These are phyloP conservation scores for Belonocnema kinseyi DNA, from an alignment of 1,140 invertebrate species.

Conservation along the genomic window DNA sequence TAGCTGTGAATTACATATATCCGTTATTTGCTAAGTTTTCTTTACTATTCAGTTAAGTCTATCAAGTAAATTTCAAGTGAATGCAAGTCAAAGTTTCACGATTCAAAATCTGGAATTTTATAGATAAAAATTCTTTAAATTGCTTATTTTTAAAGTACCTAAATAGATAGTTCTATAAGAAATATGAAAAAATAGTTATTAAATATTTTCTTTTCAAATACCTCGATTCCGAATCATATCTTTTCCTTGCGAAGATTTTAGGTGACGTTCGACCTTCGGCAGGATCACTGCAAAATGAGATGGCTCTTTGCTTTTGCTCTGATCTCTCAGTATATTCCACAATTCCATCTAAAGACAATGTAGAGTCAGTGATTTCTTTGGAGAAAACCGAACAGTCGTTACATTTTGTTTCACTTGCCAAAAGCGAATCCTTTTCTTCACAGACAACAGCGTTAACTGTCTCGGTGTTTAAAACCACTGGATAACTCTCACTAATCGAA, in stretches of 20 bases:
- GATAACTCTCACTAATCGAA: neutral
- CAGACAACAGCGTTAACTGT: neutral
- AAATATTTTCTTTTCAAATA: constrained; percentile 31
- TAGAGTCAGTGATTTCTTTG: constrained; percentile 1
- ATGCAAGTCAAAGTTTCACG: too few species aligned
- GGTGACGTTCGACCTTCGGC: constrained; percentile 33
- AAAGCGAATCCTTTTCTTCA: constrained; percentile 2
- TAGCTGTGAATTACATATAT: too few species aligned
- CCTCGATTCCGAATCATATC: constrained; percentile 59
- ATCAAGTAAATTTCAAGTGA: too few species aligned
- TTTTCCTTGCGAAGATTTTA: constrained; percentile 38
- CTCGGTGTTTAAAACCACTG: neutral
- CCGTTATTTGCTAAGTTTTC: too few species aligned
- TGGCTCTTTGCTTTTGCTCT: constrained; percentile 48
- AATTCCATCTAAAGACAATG: constrained; percentile 50
- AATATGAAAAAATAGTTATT: too few species aligned
- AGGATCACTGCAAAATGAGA: constrained; percentile 50
- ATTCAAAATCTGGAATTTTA: too few species aligned
- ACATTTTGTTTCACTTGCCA: neutral
- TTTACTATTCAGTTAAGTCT: too few species aligned
- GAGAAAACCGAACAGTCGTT: neutral
- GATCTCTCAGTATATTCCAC: constrained; percentile 42
- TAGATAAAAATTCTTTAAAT: too few species aligned
- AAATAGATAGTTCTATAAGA: too few species aligned
- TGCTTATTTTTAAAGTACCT: too few species aligned